Base-by-base conservation (phyloP, 2,113 vertebrate genomes). In the Emberiza fucata region DNA sequence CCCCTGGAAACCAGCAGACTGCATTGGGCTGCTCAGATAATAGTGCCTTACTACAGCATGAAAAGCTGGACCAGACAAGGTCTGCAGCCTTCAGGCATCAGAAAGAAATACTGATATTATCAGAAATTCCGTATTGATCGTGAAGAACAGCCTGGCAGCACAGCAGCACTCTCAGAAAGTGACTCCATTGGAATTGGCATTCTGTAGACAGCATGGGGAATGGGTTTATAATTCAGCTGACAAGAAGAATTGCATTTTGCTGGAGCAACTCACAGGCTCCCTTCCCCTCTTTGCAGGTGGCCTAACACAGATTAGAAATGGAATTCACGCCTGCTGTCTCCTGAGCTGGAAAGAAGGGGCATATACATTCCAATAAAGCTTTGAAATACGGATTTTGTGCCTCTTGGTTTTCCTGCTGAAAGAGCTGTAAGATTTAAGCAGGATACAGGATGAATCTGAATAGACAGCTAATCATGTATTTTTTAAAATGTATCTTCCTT, bases 251-350 rank as follows among this genome's bases (percentile, higher is more conserved):
- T 96, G 93, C 85, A 17, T 95, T 95, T 93, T 94, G 79, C 94
- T 92, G 90, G 96, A 95, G 85, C 82, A 92, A 80, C 72, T 96
- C 88, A 88, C 59, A 87, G 91, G 66, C 72, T 94, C 77, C 86
- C 68, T 90, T 90, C 86, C 72, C 91, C 69, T 83, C 85, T 92
- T 94, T 93, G 96, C 95, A 94, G 95, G 93, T 96, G 96, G 95
- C 92, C 95, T 93, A 81, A 69, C 66, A 86, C 47, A 70, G 76
- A 94, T 96, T 88, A 92, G 90, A 86, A 90, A 90, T 86, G 86
- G 88, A 92, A 96, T 95, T 93, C 76, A 70, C 5, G 64, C 81
- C 88, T 56, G 78, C 93, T 77, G 48, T 64, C 95, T 92, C 90
- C 88, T 63, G 86, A 88, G 90, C 82, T 95, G 94, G 48, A 68